Base-by-base conservation (phyloP, 2,888 invertebrate species). In the Phoenoteleia sp. region DNA sequence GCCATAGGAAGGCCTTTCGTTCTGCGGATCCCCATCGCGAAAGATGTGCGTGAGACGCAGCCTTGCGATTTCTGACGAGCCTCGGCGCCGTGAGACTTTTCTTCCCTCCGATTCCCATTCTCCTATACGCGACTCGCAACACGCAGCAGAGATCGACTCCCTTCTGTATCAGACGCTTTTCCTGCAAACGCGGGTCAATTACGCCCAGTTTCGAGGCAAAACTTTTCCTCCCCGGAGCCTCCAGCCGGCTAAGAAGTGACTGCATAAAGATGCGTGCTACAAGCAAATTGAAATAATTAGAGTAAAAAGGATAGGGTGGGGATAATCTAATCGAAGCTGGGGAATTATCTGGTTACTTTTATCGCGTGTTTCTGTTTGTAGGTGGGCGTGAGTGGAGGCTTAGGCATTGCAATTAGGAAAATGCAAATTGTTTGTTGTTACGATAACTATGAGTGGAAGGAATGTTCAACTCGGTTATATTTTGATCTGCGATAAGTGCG, bases 21-120 rank as follows among this genome's bases (percentile, higher is more conserved):
- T 81, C 58, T 64, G 76, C 66, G 79, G 69, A 76, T 76, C 81
- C 77, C 75, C 79, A 81, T 67, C 69, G 69, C 29, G 49, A 77
- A 69, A 85, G 66, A 77, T 79, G 81, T 71, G 72, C 74, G 81
- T 81, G 81, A 85, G 85, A 85, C 75, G 85, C 58, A 76, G 58
- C 75, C 74, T 80, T 79, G 81, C 66, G 75, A 75, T 82, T 69
- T 74, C 49, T 75, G 64, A 69, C 58, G 47, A 66, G 52, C 64
- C 62, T 69, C 66, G 83, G 60, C 60, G 72, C 47, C 83, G 83
- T 83, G 83, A 56, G 79, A 83, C 74, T 79, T 74, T 58, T 60
- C 67, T 66, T 83, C 83, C 77, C 72, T 79, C 64, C 52, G 27
- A 72, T 77, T 82, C 42, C 58, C 77, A 82, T 82, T 82, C 54